Evolutionary conservation across 2,888 invertebrate species (phyloP).

Genomic region (Caenorhabditis parvicauda): DNA sequence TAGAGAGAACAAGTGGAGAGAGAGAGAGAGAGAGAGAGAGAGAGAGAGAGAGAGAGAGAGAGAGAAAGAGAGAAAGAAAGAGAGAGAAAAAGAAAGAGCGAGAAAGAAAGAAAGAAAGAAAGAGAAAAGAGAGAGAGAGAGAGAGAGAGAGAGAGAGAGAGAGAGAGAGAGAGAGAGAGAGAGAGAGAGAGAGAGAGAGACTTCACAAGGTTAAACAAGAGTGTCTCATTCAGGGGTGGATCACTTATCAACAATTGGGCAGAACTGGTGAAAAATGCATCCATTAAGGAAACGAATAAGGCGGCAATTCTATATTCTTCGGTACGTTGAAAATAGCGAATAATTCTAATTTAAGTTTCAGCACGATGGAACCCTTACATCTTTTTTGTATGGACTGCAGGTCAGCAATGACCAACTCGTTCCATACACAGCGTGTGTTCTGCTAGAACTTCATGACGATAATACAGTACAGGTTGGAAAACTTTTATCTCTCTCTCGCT

Average conservation of each 20-base stretch:
- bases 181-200: too few relatives aligned
- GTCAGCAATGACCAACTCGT: conserved; percentile 27
- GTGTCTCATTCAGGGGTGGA: conserved; percentile 15
- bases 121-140: too few relatives aligned
- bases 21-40: too few relatives aligned
- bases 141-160: too few relatives aligned
- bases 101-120: too few relatives aligned
- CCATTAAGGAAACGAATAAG: conserved; percentile 11
- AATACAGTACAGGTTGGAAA: conserved; percentile 22
- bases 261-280: conserved; percentile 12
- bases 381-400: conserved; percentile 24
- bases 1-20: too few relatives aligned
- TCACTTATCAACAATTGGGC: conserved; percentile 23
- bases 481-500: too few relatives aligned
- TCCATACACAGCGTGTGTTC: conserved; percentile 29
- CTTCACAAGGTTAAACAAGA: too few relatives aligned
- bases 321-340: conserved; percentile 1
- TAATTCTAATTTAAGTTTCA: background rate
- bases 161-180: too few relatives aligned
- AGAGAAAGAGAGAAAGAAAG: too few relatives aligned
- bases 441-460: conserved; percentile 26
- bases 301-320: conserved; percentile 24
- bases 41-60: too few relatives aligned
- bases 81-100: too few relatives aligned
- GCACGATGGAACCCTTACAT: conserved; percentile 25